Evolutionary conservation across 2,888 invertebrate genomes (phyloP), one percentile per base, ranked within the genome.

Genomic region (Apodemia mormo): DNA sequence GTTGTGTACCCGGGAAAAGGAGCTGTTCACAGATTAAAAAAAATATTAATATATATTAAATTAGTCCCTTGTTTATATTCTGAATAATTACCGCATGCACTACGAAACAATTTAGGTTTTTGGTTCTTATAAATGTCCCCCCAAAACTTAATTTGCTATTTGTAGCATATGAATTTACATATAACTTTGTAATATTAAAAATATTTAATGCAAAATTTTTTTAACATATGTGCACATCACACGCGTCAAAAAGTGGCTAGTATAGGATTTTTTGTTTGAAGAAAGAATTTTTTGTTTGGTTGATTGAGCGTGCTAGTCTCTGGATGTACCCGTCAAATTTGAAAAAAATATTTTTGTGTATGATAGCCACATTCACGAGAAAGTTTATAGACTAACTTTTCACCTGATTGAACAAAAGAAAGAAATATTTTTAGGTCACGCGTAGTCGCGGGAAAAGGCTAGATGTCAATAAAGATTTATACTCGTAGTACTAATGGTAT

Each of bases 1-100:
- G 96, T 96, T 69, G 96, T 94, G 83, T 97, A 97, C 2, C 97
- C 96, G 4, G 96, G 96, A 89, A 95, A 96, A 76, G 95, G 94
- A 2, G 94, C 94, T 93, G 85, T 69, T 77, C 49, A 75, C 22
- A 64, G 64, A 70, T 37, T 29, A 56, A 45, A 49, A 49, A 29
- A 10, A 43, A 30, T 30, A 30, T 30, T 58, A 58, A 58, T 5
- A 58, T 10, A 33, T 12, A 58, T 5, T 58, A 29, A 30, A 58
- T 12, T 12, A 1, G 4, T 5, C 12, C 4, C 30, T 58, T 30
- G 14, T 30, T 58, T 30, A 29, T 33, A 5, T 30, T 58, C 5
- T 14, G 5, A 58, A 30, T 58, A 58, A 3, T 58, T 58, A 58
- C 10, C 29, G 10, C 58, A 58, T 58, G 58, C 58, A 58, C 58